Conservation (phyloP, 2,113 vertebrate genomes). For the Furnarius figulus region DNA sequence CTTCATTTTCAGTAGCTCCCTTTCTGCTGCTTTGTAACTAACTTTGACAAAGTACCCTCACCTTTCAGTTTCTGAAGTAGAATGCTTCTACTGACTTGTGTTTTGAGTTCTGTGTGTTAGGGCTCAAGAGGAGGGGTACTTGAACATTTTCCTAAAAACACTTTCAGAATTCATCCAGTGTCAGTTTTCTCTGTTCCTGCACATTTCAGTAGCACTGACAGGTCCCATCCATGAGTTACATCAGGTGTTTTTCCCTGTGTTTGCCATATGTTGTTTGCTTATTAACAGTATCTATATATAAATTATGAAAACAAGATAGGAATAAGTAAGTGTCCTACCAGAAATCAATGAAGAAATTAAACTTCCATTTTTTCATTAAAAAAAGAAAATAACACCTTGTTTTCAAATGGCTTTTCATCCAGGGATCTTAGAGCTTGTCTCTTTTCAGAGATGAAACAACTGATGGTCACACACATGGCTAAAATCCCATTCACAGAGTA, state of each 20-base stretch:
- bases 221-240: background rate
- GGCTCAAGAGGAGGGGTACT: background rate
- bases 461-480: fast-evolving
- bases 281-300: background rate
- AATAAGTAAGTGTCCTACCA: background rate
- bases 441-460: background rate
- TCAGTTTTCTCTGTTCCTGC: background rate
- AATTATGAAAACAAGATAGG: background rate
- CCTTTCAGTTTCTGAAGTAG: background rate
- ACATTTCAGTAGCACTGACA: background rate
- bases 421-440: background rate
- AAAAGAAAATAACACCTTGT: background rate
- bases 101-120: background rate
- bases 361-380: background rate
- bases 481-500: background rate
- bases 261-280: background rate
- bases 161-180: background rate
- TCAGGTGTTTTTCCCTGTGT: fast-evolving
- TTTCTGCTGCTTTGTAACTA: background rate
- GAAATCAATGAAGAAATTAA: background rate
- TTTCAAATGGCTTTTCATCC: background rate
- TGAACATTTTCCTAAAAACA: background rate
- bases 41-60: background rate
- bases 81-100: background rate
- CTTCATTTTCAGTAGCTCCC: background rate